phyloP scores from a whole-genome alignment of 1,140 invertebrate genomes.

The Spodoptera frugiperda region DNA sequence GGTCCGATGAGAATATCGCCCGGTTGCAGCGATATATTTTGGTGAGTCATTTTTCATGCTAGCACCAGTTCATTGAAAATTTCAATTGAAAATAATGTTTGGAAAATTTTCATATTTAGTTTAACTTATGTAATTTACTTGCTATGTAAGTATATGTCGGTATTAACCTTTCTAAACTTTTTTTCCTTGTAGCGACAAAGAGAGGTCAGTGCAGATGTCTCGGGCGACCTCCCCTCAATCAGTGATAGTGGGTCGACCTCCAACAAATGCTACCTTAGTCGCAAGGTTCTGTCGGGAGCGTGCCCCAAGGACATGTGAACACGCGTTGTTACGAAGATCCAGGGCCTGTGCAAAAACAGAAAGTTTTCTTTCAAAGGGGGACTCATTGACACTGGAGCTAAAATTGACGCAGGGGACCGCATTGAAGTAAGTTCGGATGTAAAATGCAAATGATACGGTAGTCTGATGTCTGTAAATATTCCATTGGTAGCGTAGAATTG shows the following conservation, averaged over 20 bases:
- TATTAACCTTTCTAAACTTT: conserved; percentile 21
- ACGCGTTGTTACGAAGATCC: conserved; percentile 87
- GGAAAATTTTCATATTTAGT: neutral
- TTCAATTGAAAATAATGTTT: conserved; percentile 17
- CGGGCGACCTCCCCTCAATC: conserved; percentile 82
- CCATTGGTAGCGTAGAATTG: conserved; percentile 5
- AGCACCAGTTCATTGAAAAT: neutral
- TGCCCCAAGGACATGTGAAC: conserved; percentile 92
- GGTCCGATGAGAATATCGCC: conserved; percentile 91
- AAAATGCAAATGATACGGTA: conserved; percentile 6
- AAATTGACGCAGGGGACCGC: conserved; percentile 93
- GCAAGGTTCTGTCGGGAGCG: conserved; percentile 92
- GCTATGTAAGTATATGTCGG: neutral
- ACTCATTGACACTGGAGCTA: conserved; percentile 92
- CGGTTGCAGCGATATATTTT: conserved; percentile 92
- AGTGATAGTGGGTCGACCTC: conserved; percentile 85
- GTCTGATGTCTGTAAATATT: conserved; percentile 8
- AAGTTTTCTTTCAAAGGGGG: conserved; percentile 93
- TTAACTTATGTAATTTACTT: neutral
- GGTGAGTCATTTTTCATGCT: conserved; percentile 85
- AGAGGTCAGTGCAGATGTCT: conserved; percentile 81
- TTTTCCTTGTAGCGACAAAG: conserved; percentile 74
- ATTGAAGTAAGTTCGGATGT: conserved; percentile 87
- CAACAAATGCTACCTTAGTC: conserved; percentile 90
- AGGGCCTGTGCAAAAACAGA: conserved; percentile 93